Conservation (phyloP, 92 coral and sea anemone genomes). For the Scolanthus callimorphus region DNA sequence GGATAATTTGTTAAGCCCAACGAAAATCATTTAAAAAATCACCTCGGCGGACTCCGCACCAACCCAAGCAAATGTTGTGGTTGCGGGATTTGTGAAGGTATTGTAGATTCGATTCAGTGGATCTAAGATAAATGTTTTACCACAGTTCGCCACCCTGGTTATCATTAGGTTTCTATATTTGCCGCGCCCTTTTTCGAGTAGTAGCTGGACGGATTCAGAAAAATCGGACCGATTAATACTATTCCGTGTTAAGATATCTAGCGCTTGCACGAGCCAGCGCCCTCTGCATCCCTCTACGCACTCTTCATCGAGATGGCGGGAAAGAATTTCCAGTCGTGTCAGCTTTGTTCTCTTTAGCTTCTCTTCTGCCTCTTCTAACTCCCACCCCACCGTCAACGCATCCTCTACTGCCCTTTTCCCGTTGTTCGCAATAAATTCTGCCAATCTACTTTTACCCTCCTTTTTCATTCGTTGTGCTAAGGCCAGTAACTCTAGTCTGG, state of each 20-base stretch:
- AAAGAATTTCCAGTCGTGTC: slow-evolving; percentile 10
- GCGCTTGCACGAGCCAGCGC: slow-evolving; percentile 23
- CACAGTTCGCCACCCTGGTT: slow-evolving; percentile 24
- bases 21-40: slow-evolving; percentile 46
- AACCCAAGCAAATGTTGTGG: slow-evolving; percentile 51
- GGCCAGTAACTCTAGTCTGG: slow-evolving; percentile 22
- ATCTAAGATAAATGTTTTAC: too few relatives aligned
- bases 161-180: slow-evolving; percentile 25
- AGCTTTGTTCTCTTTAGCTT: slow-evolving; percentile 14
- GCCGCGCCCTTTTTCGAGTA: slow-evolving; percentile 22
- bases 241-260: slow-evolving; percentile 15
- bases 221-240: not conserved
- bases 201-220: slow-evolving; percentile 13
- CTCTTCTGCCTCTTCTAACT: slow-evolving; percentile 28
- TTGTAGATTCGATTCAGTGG: slow-evolving; percentile 28
- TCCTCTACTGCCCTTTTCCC: slow-evolving; percentile 46
- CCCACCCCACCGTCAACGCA: slow-evolving; percentile 20
- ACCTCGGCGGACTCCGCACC: slow-evolving; percentile 55
- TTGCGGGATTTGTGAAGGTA: slow-evolving; percentile 27
- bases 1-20: slow-evolving; percentile 46
- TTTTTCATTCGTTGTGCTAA: too few relatives aligned
- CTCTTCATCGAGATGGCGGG: not conserved
- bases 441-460: slow-evolving; percentile 37
- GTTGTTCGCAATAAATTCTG: slow-evolving; percentile 43
- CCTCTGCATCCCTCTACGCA: slow-evolving; percentile 31